Base-by-base conservation (phyloP, 2,888 invertebrate genomes). In the Hedya salicella region DNA sequence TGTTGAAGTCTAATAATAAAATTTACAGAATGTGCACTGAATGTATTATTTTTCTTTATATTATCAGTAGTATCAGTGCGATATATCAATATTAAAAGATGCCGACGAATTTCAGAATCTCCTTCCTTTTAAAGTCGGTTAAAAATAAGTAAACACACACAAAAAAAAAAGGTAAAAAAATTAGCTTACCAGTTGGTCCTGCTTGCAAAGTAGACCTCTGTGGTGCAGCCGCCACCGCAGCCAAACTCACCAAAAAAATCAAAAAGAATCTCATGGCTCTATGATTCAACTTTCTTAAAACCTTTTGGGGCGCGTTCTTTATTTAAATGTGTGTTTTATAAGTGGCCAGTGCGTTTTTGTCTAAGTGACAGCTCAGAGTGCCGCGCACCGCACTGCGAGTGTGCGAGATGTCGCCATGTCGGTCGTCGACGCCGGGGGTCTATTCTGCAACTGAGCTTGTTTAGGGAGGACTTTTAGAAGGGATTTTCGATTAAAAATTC, bases 401-500 rank as follows among this genome's bases (percentile, higher is more conserved):
- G 60, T 61, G 54, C 54, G 54, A 66, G 60, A 54, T 66, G 66
- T 66, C 66, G 54, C 66, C 56, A 21, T 32, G 42, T 17, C 48
- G 66, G 62, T 66, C 66, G 66, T 16, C 61, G 61, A 66, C 61
- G 65, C 40, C n/a, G 54, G 42, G 4, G 66, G 60, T 46, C 17
- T 54, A 66, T 66, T 66, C 66, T 66, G 54, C 52, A 46, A 19
- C 11, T 6, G 21, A 13, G 32, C 2, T 39, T 0, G 16, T 17
- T 14, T 32, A 19, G 16, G 50, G 42, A 6, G 42, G 42, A 44
- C 5, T 32, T 57, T 21, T 48, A n/a, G n/a, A 30, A 14, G 25
- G 6, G 40, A 54, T 32, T 2, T 30, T 1, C 2, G n/a, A n/a
- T n/a, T n/a, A n/a, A n/a, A n/a, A n/a, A n/a, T n/a, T n/a, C n/a